A percentile compares a stretch with the other conserved stretches of the same genome.
Evolutionary conservation across 2,797 vertebrate genomes (phyloP).

Genomic region (Moxostoma hubbsi): DNA sequence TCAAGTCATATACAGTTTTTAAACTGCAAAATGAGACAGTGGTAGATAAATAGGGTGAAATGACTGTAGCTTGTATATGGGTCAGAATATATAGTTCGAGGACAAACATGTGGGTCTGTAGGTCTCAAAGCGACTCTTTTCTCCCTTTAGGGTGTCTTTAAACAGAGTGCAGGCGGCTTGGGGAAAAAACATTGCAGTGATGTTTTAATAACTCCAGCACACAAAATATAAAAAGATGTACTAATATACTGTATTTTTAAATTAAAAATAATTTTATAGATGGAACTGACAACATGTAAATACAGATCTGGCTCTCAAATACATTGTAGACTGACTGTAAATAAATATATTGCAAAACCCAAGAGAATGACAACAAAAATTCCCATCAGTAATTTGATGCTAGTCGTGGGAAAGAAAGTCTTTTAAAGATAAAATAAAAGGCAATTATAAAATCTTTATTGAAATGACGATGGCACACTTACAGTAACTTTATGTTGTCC

Average conservation of each 20-base stretch:
- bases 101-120: too few relatives aligned
- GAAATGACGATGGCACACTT: constrained; percentile 51
- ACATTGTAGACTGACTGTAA: constrained; percentile 11
- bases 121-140: too few relatives aligned
- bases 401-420: not conserved
- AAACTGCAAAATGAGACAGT: too few relatives aligned
- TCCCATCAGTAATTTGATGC: constrained; percentile 18
- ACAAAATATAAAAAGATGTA: constrained; percentile 25
- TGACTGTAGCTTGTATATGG: constrained; percentile 45
- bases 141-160: too few relatives aligned
- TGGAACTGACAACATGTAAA: constrained; percentile 9
- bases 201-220: too few relatives aligned
- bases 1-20: too few relatives aligned
- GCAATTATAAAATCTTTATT: not conserved
- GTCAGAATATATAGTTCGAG: constrained; percentile 59
- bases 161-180: too few relatives aligned
- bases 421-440: not conserved
- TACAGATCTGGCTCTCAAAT: constrained; percentile 30
- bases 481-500: constrained; percentile 98
- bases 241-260: too few relatives aligned
- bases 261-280: too few relatives aligned
- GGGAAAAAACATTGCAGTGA: too few relatives aligned
- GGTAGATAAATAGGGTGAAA: too few relatives aligned
- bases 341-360: constrained; percentile 43
- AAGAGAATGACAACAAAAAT: constrained; percentile 22